Evolutionary conservation across 2,797 vertebrate genomes (phyloP).

Genomic region (Paedocypris micromegethes): DNA sequence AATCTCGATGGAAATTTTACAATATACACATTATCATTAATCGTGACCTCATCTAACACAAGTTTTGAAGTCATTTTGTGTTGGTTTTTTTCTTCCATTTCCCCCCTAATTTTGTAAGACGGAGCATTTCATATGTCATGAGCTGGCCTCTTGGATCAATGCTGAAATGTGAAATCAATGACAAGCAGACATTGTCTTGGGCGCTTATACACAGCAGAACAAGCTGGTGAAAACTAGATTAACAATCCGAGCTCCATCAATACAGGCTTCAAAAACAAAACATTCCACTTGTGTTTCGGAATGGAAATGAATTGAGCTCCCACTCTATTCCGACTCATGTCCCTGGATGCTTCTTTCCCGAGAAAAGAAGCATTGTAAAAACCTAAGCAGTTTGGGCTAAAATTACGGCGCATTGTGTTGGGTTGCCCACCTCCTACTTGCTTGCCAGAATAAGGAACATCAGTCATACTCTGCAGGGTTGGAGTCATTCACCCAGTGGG

Average conservation of each 20-base stretch:
- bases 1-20: no score
- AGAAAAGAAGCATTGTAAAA: conserved; percentile 31
- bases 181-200: conserved; percentile 23
- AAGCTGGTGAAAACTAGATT: conserved; percentile 18
- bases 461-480: conserved; percentile 38
- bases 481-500: conserved; percentile 19
- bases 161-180: conserved; percentile 35
- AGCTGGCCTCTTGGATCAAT: conserved; percentile 2
- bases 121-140: conserved; percentile 11
- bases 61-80: no score
- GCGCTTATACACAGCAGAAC: conserved; percentile 15
- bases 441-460: conserved; percentile 35
- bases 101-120: background rate
- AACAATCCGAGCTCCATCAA: conserved; percentile 30
- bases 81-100: no score
- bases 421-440: conserved; percentile 23
- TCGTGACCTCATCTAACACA: no score
- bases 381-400: conserved; percentile 28
- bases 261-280: conserved; percentile 31
- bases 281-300: conserved; percentile 4
- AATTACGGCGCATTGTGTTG: conserved; percentile 33
- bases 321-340: conserved; percentile 22
- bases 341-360: conserved; percentile 29
- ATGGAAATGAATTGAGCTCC: conserved; percentile 32
- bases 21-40: no score